These are phyloP conservation scores for Neogale vison DNA, from an alignment of 2,113 vertebrate genomes.

Conservation along the genomic window DNA sequence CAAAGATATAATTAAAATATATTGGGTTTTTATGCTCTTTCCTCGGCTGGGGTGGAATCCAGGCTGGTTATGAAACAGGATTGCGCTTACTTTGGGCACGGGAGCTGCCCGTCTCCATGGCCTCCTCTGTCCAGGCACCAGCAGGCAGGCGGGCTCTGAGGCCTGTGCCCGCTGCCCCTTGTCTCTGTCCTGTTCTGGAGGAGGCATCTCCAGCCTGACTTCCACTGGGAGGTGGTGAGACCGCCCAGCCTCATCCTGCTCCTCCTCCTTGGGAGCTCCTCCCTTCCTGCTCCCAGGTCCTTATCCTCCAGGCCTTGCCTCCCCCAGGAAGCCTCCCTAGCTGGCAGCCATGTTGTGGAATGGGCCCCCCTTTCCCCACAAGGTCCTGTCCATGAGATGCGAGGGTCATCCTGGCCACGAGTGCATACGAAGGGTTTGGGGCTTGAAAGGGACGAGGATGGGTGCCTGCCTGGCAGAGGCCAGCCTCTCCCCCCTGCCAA, in stretches of 20 bases:
- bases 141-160: too few relatives aligned
- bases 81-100: not conserved
- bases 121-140: rapidly evolving
- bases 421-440: not conserved
- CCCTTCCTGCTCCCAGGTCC: not conserved
- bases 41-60: constrained; percentile 30
- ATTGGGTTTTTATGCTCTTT: constrained; percentile 44
- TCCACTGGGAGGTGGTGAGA: rapidly evolving
- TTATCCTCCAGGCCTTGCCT: not conserved
- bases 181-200: rapidly evolving
- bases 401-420: not conserved
- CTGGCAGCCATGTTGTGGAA: rapidly evolving
- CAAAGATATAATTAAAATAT: constrained; percentile 74
- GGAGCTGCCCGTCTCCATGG: not conserved
- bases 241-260: rapidly evolving
- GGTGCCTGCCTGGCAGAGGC: not conserved
- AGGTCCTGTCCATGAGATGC: rapidly evolving
- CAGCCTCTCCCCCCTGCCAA: not conserved
- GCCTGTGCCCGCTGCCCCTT: not conserved
- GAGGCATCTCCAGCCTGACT: not conserved
- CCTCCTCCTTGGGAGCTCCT: not conserved
- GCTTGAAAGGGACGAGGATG: not conserved
- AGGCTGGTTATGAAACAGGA: constrained; percentile 59
- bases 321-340: not conserved
- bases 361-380: not conserved